Evolutionary conservation across 2,888 invertebrate genomes (phyloP).

Genomic region (Parnassius mnemosyne): DNA sequence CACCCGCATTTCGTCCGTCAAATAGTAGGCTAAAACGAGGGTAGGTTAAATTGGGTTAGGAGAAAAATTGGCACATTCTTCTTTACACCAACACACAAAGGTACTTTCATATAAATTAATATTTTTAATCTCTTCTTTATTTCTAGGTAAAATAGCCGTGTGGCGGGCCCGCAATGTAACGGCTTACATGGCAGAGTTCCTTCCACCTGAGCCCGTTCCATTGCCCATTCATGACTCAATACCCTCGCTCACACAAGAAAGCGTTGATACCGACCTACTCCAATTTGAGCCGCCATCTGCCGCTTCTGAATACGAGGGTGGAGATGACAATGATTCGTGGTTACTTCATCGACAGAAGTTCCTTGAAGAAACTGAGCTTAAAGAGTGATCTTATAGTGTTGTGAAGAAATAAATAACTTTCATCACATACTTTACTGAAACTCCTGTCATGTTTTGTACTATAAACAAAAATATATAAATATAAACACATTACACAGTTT

Average conservation of each 20-base stretch:
- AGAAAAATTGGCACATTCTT: no score
- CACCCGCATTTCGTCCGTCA: no score
- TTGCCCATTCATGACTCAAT: constrained; percentile 83
- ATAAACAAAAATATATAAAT: neutral
- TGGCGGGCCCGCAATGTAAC: constrained; percentile 87
- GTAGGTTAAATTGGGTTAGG: no score
- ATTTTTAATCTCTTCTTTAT: no score
- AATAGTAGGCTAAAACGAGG: no score
- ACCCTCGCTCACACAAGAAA: constrained; percentile 71
- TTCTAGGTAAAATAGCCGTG: constrained; percentile 69
- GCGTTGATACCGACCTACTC: constrained; percentile 59
- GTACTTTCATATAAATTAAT: no score
- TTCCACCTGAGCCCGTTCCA: constrained; percentile 86
- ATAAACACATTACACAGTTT: no score
- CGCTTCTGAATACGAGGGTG: constrained; percentile 61
- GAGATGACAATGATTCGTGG: constrained; percentile 68
- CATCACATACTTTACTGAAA: no score
- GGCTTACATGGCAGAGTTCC: constrained; percentile 83
- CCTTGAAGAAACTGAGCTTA: constrained; percentile 59
- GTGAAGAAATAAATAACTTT: neutral
- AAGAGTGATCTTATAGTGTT: constrained; percentile 32
- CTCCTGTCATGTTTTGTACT: neutral
- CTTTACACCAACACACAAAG: no score
- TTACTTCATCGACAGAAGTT: constrained; percentile 67
- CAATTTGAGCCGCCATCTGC: constrained; percentile 63